phyloP scores from a whole-genome alignment of 1,140 invertebrate genomes.

The Drosophila albomicans region DNA sequence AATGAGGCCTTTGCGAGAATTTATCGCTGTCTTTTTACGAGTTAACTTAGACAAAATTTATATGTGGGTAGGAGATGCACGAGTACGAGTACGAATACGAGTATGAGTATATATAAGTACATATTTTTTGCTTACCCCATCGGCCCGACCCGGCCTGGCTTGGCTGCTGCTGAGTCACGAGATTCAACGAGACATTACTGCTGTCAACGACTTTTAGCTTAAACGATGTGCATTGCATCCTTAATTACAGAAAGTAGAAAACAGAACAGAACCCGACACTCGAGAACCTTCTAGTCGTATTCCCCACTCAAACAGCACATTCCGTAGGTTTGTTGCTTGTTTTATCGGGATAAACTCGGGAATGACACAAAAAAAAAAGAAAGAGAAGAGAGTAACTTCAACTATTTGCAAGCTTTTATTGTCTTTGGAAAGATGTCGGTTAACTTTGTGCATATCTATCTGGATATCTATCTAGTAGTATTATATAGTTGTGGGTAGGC shows the following conservation, averaged over 20 bases:
- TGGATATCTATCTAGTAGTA: conserved; percentile 5
- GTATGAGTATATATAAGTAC: too few species aligned
- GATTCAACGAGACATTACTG: conserved; percentile 38
- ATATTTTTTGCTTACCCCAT: conserved; percentile 21
- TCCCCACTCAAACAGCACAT: not conserved
- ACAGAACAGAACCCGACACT: not conserved
- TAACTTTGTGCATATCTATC: conserved; percentile 38
- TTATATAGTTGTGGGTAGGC: conserved; percentile 9
- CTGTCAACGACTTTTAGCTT: conserved; percentile 72
- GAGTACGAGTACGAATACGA: not conserved
- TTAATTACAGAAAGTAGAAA: conserved; percentile 62
- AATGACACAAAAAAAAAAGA: conserved; percentile 18
- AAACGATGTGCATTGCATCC: conserved; percentile 74
- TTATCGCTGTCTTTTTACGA: conserved; percentile 54
- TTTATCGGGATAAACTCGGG: conserved; percentile 23
- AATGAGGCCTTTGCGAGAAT: conserved; percentile 43
- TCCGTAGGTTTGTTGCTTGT: conserved; percentile 24
- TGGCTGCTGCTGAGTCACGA: conserved; percentile 54
- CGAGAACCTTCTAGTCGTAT: conserved; percentile 8
- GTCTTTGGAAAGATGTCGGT: conserved; percentile 42
- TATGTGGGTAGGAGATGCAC: conserved; percentile 36
- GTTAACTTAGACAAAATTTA: conserved; percentile 59
- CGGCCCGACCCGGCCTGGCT: not conserved
- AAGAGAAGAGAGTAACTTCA: conserved; percentile 16
- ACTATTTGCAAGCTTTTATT: conserved; percentile 65